Conservation (phyloP, 2,888 invertebrate genomes). For the Polydrusus cervinus region DNA sequence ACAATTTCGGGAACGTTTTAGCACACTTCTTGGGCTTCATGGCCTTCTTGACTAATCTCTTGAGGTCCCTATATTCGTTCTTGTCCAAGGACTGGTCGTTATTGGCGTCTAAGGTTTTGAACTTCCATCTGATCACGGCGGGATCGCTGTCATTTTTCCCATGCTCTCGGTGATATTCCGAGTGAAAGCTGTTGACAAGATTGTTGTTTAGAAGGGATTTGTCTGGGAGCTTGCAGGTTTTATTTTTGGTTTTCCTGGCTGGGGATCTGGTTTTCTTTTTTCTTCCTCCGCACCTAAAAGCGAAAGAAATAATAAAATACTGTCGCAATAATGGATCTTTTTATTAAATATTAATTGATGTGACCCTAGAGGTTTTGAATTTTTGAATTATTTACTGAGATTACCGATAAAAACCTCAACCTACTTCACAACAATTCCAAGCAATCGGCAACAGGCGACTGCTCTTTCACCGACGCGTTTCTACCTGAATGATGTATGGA, state of each 20-base stretch:
- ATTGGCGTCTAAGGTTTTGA: slow-evolving; percentile 87
- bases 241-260: slow-evolving; percentile 69
- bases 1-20: slow-evolving; percentile 89
- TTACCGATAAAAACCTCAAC: too few species aligned
- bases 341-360: too few species aligned
- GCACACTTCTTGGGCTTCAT: slow-evolving; percentile 94
- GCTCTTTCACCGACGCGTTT: too few species aligned
- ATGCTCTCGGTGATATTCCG: slow-evolving; percentile 78
- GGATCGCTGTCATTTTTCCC: slow-evolving; percentile 69
- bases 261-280: slow-evolving; percentile 76
- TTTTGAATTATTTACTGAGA: too few species aligned
- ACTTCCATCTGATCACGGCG: slow-evolving; percentile 91
- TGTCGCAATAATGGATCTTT: too few species aligned
- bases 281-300: slow-evolving; percentile 73
- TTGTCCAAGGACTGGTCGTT: slow-evolving; percentile 85
- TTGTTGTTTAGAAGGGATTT: slow-evolving; percentile 88
- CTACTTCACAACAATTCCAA: too few species aligned
- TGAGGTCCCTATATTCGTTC: slow-evolving; percentile 87
- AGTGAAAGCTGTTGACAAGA: slow-evolving; percentile 88
- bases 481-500: too few species aligned
- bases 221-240: slow-evolving; percentile 82
- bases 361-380: too few species aligned
- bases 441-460: too few species aligned
- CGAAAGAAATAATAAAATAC: too few species aligned
- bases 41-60: slow-evolving; percentile 88